phyloP scores from a whole-genome alignment of 2,113 vertebrate species.

The Sminthopsis crassicaudata region DNA sequence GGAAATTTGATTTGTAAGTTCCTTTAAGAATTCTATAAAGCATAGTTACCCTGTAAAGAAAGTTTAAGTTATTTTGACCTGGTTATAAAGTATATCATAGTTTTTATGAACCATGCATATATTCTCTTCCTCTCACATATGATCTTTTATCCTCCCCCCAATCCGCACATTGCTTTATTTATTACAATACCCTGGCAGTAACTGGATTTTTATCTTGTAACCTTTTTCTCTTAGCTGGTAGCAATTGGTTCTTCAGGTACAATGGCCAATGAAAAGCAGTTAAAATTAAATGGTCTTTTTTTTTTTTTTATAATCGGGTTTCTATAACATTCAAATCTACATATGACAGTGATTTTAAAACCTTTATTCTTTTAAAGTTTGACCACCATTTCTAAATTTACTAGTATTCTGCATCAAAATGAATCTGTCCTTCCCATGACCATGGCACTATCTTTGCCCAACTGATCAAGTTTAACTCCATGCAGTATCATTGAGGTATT shows the following conservation, averaged over 20 bases:
- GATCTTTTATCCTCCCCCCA: constrained; percentile 44
- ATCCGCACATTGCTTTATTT: background rate
- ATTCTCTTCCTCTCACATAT: background rate
- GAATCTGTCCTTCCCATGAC: background rate
- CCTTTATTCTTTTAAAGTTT: background rate
- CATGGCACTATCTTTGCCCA: background rate
- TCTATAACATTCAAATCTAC: background rate
- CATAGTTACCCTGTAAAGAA: constrained; percentile 4
- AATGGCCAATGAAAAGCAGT: constrained; percentile 41
- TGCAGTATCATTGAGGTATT: background rate
- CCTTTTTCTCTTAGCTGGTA: background rate
- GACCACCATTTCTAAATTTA: constrained; percentile 41
- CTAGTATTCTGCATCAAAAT: background rate
- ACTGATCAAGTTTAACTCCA: background rate
- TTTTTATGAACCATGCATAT: background rate
- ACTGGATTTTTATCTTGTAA: constrained; percentile 32
- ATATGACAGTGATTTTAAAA: background rate
- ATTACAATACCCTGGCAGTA: background rate
- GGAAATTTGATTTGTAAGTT: background rate
- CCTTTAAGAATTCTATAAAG: background rate
- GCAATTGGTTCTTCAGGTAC: constrained; percentile 24
- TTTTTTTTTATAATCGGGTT: background rate
- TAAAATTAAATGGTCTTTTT: background rate
- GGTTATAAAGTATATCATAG: constrained; percentile 47
- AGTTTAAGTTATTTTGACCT: constrained; percentile 30